Conservation (phyloP, 2,888 invertebrate species). For the Anorthoa munda region DNA sequence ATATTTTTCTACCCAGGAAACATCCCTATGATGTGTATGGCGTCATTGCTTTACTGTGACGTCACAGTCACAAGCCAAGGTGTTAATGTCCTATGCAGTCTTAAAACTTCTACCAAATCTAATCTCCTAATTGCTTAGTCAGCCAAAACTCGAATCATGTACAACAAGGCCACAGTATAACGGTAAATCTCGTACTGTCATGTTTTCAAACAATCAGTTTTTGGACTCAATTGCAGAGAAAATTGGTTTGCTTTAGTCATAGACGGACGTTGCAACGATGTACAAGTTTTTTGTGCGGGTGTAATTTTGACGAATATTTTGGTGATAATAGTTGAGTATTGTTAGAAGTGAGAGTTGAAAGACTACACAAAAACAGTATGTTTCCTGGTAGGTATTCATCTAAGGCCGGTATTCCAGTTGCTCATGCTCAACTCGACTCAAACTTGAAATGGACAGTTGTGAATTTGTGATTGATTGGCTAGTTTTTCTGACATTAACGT, state of each 20-base stretch:
- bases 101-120: neutral
- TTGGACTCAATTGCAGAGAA: neutral
- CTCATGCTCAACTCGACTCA: too few relatives aligned
- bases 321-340: neutral
- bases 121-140: neutral
- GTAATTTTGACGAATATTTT: neutral
- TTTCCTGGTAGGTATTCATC: too few relatives aligned
- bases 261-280: neutral
- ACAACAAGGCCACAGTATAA: slow-evolving; percentile 31
- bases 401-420: too few relatives aligned
- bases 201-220: slow-evolving; percentile 46
- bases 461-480: too few relatives aligned
- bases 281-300: neutral
- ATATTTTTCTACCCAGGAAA: too few relatives aligned
- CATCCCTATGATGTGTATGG: too few relatives aligned
- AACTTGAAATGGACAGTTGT: too few relatives aligned
- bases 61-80: too few relatives aligned
- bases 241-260: slow-evolving; percentile 28
- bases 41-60: too few relatives aligned
- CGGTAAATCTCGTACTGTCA: slow-evolving; percentile 18
- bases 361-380: too few relatives aligned
- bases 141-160: slow-evolving; percentile 8
- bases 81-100: too few relatives aligned
- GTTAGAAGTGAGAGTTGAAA: neutral
- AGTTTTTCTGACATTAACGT: too few relatives aligned